A percentile compares a stretch with the other conserved stretches of the same genome.
These are phyloP conservation scores for Conger conger DNA, from an alignment of 2,113 vertebrate species.

Conservation along the genomic window DNA sequence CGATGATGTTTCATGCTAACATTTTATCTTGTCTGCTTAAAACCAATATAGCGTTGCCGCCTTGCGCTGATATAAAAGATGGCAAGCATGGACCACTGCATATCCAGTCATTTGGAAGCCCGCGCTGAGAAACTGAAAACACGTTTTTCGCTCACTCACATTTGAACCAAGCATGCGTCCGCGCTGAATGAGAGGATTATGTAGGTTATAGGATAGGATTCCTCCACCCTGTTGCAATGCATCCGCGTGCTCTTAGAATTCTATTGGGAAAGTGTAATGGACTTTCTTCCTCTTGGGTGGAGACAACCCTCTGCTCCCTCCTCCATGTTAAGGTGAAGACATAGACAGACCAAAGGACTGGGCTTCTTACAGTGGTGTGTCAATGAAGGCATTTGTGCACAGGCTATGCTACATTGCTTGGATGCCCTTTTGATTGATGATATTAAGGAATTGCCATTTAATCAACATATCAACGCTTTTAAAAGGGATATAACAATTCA, in stretches of 20 bases:
- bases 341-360: neutral
- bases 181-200: neutral
- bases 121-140: neutral
- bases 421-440: neutral
- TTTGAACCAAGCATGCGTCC: neutral
- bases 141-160: conserved; percentile 1
- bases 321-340: neutral
- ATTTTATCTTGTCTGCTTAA: neutral
- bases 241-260: neutral
- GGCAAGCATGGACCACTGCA: neutral
- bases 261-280: conserved; percentile 1
- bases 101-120: neutral
- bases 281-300: conserved; percentile 9
- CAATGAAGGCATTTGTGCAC: neutral
- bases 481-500: neutral
- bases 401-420: neutral
- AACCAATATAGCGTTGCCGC: neutral
- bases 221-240: neutral
- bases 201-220: neutral
- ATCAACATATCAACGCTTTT: neutral
- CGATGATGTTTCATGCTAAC: neutral
- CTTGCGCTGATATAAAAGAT: neutral
- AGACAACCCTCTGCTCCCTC: neutral
- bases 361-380: neutral
- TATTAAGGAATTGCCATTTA: neutral